Evolutionary conservation across 2,797 vertebrate species (phyloP), one percentile per base, ranked within the genome.

Genomic region (Avahi laniger): DNA sequence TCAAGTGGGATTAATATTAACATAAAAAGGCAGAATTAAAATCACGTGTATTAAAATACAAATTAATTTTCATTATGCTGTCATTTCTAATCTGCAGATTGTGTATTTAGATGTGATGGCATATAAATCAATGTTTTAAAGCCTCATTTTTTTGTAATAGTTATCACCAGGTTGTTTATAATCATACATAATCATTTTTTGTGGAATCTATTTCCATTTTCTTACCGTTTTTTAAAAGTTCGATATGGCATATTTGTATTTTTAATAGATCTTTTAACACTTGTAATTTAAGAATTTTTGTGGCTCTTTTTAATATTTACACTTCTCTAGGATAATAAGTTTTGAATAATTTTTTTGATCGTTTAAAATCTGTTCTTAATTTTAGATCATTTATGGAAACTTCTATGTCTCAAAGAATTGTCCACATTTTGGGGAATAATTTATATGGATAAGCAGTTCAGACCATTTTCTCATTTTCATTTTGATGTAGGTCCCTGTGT

Each of bases 11-110:
- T 87, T 90, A 43, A 86, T 52, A 10, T 81, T 80, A 93, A 67
- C 33, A 83, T 89, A 65, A 89, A 95, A 93, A 69, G 30, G 41
- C 69, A 95, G 50, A 91, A 70, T 85, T 72, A 75, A 86, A 43
- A 73, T 72, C 22, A 43, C 4, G 3, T 73, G 14, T 17, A 59
- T 82, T 94, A 67, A 82, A 72, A 72, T 79, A 90, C 41, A 67
- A 18, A 43, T 80, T 48, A 28, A 48, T 78, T 86, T 50, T 67
- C 33, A 30, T 69, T 30, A 17, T 69, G 18, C 18, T 73, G 0
- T 94, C 10, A 33, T 89, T 84, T 91, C 57, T 43, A 24, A 85
- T 86, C 35, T 48, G 4, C 33, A 38, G 52, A n/a, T 83, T 67
- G 8, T 57, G 8, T 78, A 35, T 24, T 86, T 89, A 50, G 5